Evolutionary conservation across 2,113 vertebrate species (phyloP).

Genomic region (Mesembrinibis cayennensis): DNA sequence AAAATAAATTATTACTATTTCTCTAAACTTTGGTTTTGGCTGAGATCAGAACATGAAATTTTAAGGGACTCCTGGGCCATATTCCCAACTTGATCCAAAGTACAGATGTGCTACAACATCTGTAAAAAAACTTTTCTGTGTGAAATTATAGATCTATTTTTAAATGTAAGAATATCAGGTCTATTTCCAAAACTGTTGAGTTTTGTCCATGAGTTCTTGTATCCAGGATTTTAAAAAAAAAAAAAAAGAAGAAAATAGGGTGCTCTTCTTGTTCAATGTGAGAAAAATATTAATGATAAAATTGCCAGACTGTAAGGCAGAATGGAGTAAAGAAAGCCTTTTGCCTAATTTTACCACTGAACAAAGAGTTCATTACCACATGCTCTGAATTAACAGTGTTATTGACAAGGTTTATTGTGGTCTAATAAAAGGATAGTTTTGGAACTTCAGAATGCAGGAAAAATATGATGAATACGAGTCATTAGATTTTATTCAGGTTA

Average conservation of each 20-base stretch:
- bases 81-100: background rate
- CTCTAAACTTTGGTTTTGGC: background rate
- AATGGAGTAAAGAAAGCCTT: background rate
- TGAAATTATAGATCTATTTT: background rate
- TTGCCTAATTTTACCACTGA: background rate
- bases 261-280: background rate
- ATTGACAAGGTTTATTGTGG: background rate
- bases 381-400: background rate
- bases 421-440: constrained; percentile 26
- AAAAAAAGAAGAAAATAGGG: background rate
- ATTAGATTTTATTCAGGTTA: constrained; percentile 45
- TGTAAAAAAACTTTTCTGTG: background rate
- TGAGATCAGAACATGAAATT: background rate
- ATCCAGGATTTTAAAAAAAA: background rate
- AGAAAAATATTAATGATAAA: background rate
- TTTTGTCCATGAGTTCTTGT: background rate
- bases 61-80: background rate
- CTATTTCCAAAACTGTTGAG: background rate
- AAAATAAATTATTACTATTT: background rate
- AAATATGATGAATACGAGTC: constrained; percentile 25
- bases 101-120: background rate
- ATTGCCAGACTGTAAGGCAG: background rate
- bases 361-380: background rate
- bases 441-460: constrained; percentile 11
- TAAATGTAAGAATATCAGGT: background rate